Evolutionary conservation across 2,888 invertebrate genomes (phyloP).

Genomic region (Agapetus fuscipes): DNA sequence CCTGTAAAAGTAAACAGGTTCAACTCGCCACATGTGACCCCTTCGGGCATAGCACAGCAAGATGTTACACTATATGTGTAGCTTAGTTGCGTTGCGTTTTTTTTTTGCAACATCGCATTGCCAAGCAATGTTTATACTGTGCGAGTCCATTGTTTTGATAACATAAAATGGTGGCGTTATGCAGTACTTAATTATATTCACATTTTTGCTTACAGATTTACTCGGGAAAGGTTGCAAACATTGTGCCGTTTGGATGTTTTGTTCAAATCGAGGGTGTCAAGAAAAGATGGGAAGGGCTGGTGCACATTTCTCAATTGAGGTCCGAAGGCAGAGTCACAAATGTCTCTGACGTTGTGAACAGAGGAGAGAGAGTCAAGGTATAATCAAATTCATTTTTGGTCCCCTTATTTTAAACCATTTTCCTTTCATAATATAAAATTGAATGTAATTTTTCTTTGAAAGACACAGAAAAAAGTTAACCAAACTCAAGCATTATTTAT

Average conservation of each 20-base stretch:
- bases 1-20: too few relatives aligned
- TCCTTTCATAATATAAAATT: too few relatives aligned
- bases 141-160: too few relatives aligned
- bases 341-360: constrained; percentile 85
- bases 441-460: constrained; percentile 8
- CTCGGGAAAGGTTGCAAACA: constrained; percentile 86
- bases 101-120: background rate
- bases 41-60: too few relatives aligned
- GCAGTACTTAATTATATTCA: too few relatives aligned
- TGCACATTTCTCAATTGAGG: constrained; percentile 91
- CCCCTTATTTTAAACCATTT: constrained; percentile 10
- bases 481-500: constrained; percentile 4
- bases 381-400: too few relatives aligned
- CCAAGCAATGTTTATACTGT: background rate
- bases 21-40: too few relatives aligned
- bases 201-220: constrained; percentile 81
- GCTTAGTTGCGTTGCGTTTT: too few relatives aligned
- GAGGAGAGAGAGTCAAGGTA: constrained; percentile 83
- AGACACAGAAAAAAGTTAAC: too few relatives aligned
- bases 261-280: constrained; percentile 88
- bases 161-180: too few relatives aligned
- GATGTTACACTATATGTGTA: too few relatives aligned
- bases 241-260: constrained; percentile 97
- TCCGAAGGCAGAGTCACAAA: constrained; percentile 90
- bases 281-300: constrained; percentile 88